phyloP scores from a whole-genome alignment of 2,797 vertebrate genomes.

The Helicolenus hilgendorfi region DNA sequence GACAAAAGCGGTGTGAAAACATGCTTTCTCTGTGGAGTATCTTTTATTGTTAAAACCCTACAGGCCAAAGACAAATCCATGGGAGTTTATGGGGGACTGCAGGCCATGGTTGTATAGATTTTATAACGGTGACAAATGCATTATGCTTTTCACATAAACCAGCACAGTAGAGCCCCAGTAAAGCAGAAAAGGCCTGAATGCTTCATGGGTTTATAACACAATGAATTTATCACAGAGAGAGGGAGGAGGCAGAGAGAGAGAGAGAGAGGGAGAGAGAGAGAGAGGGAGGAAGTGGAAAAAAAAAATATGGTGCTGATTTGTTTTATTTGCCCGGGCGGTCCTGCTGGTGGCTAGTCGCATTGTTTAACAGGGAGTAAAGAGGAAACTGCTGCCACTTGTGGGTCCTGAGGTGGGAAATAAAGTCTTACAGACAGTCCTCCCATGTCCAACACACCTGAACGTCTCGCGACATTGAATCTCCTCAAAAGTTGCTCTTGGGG shows the following conservation, averaged over 20 bases:
- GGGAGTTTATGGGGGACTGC: constrained; percentile 74
- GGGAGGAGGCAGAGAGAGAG: constrained; percentile 25
- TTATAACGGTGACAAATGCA: constrained; percentile 83
- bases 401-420: constrained; percentile 51
- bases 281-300: constrained; percentile 13
- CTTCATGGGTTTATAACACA: constrained; percentile 80
- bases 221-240: constrained; percentile 76
- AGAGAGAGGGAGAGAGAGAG: background rate
- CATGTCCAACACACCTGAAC: constrained; percentile 27
- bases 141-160: constrained; percentile 80
- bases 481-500: background rate
- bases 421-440: constrained; percentile 44
- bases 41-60: constrained; percentile 69
- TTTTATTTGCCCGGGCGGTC: constrained; percentile 70
- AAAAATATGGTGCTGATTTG: constrained; percentile 66
- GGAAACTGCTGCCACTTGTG: constrained; percentile 37
- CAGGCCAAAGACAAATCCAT: constrained; percentile 74
- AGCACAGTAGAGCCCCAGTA: constrained; percentile 76
- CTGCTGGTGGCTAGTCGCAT: constrained; percentile 36
- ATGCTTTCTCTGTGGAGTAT: constrained; percentile 72
- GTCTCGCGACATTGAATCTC: background rate
- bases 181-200: constrained; percentile 77
- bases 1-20: constrained; percentile 75
- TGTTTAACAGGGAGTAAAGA: constrained; percentile 63
- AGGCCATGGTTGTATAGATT: constrained; percentile 79